phyloP scores from a whole-genome alignment of 1,140 invertebrate species.

The Delia radicum region DNA sequence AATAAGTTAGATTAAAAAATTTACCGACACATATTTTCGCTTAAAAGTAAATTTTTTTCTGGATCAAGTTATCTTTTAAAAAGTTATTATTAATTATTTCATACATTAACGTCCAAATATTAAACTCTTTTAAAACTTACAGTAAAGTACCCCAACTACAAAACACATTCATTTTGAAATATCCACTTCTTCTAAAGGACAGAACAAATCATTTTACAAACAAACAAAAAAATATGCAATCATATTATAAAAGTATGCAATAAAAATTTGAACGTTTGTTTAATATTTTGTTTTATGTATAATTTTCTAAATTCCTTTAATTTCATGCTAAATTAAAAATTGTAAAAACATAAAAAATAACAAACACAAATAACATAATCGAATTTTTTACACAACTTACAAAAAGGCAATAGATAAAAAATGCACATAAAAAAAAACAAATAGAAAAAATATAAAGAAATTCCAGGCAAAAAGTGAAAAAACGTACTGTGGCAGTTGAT shows the following conservation, averaged over 20 bases:
- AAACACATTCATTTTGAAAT: too few species aligned
- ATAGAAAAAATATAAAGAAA: not conserved
- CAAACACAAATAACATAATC: constrained; percentile 13
- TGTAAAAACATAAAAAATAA: constrained; percentile 18
- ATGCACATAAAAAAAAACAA: not conserved
- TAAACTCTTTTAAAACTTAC: too few species aligned
- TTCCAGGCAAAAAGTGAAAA: not conserved
- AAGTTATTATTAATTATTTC: too few species aligned
- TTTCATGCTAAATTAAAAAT: constrained; percentile 38
- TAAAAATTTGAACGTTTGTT: not conserved
- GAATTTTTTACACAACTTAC: not conserved
- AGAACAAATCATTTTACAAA: not conserved
- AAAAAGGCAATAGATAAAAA: not conserved
- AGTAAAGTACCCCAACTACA: too few species aligned
- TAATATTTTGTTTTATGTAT: not conserved
- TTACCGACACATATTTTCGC: too few species aligned
- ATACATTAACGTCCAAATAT: too few species aligned
- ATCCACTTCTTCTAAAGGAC: not conserved
- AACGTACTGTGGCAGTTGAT: not conserved
- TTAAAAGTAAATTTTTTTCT: too few species aligned
- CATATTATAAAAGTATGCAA: not conserved
- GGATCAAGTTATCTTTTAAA: too few species aligned
- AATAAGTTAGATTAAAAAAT: too few species aligned
- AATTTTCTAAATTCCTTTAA: constrained; percentile 31
- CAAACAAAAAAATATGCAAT: not conserved